Evolutionary conservation across 2,113 vertebrate genomes (phyloP), one percentile per base, ranked within the genome.

Genomic region (Dipodomys ordii): DNA sequence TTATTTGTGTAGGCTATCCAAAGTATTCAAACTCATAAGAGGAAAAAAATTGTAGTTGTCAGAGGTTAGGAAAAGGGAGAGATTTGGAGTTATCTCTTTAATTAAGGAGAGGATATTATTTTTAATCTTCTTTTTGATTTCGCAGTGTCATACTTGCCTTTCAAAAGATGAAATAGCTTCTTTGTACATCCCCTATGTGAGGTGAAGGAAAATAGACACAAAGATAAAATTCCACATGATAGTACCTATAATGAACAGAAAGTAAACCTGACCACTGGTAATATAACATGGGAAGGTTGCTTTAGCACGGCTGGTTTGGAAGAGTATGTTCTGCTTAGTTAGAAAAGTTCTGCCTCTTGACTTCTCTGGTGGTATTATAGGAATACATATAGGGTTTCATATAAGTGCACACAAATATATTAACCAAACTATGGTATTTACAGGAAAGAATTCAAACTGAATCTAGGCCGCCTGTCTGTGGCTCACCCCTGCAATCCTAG

Each of bases 111-210:
- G 23, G 44, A 4, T 0, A 53, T 53, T 18, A 44, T 71, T 77
- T 78, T 78, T 32, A 6, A 7, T 84, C 30, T 39, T 72, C n/a
- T n/a, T n/a, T 92, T 62, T 60, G 85, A 76, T 73, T 77, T 85
- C 35, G 49, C 82, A 67, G 13, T 32, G 35, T 89, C 10, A 44
- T 46, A 2, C 64, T 92, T 79, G 27, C 22, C 57, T 90, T 92
- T 94, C n/a, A 83, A 93, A 20, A 81, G 19, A 71, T 89, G 28
- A 79, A 80, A 80, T 74, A 7, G 18, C 19, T 19, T 79, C 60
- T 73, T 19, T 86, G 11, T 60, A 65, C 5, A 57, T 46, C 16
- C 53, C 74, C 27, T 22, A 64, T 7, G 4, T 53, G 23, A 13
- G 20, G 5, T 16, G 5, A 9, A 94, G 39, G 57, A 87, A 87